These are phyloP conservation scores for Cheirogaleus medius DNA, from an alignment of 2,113 vertebrate genomes.

Conservation along the genomic window DNA sequence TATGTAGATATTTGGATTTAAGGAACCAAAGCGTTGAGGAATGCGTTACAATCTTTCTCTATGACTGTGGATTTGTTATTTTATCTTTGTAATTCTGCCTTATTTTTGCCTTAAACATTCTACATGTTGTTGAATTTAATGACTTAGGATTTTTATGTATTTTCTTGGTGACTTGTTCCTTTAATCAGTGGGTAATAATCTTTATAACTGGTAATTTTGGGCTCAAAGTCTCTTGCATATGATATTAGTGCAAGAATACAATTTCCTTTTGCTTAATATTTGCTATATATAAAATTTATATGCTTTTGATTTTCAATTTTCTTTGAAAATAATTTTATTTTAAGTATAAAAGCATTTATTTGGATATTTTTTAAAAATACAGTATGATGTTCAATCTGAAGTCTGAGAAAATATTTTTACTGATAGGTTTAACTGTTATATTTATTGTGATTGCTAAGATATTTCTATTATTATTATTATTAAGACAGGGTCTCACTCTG, in stretches of 20 bases:
- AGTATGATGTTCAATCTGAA: neutral
- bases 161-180: slow-evolving; percentile 12
- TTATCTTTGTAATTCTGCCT: neutral
- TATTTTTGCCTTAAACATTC: neutral
- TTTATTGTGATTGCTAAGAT: neutral
- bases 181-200: neutral
- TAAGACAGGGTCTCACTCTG: too few species aligned
- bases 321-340: slow-evolving; percentile 34
- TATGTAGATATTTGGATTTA: neutral
- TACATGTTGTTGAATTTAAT: neutral
- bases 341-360: neutral
- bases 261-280: neutral
- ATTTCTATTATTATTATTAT: neutral
- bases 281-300: neutral
- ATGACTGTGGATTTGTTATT: neutral
- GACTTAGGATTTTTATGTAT: neutral
- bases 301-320: neutral
- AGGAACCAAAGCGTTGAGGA: neutral
- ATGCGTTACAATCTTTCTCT: neutral
- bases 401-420: neutral
- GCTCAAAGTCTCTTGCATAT: neutral
- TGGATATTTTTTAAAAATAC: neutral
- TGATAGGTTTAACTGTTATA: neutral
- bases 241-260: neutral
- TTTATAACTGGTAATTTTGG: neutral